phyloP scores from a whole-genome alignment of 2,888 invertebrate species.

The Drosophila nigricruria region DNA sequence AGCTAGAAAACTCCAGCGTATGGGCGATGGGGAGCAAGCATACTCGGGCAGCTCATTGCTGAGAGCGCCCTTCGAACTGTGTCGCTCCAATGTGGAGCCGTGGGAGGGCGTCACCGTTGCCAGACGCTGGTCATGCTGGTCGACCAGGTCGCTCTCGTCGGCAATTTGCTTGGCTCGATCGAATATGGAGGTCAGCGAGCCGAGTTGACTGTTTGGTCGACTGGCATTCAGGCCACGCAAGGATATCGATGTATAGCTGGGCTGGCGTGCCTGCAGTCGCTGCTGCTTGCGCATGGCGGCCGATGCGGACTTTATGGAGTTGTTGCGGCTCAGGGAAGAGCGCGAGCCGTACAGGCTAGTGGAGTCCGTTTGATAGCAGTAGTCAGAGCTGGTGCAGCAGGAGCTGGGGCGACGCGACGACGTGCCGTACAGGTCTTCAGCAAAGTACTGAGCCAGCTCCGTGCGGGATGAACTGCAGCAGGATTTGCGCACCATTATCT shows the following conservation, averaged over 20 bases:
- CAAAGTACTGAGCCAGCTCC: constrained; percentile 84
- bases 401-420: constrained; percentile 83
- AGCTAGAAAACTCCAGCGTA: constrained; percentile 85
- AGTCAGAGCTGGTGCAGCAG: constrained; percentile 85
- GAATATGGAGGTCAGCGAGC: constrained; percentile 84
- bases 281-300: constrained; percentile 82
- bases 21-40: constrained; percentile 85
- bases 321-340: constrained; percentile 84
- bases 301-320: constrained; percentile 84
- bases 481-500: constrained; percentile 83
- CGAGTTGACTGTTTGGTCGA: constrained; percentile 82
- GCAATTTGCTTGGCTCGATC: constrained; percentile 82
- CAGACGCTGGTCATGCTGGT: constrained; percentile 28
- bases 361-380: constrained; percentile 85
- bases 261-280: constrained; percentile 81
- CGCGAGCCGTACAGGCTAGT: constrained; percentile 85
- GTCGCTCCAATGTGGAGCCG: constrained; percentile 82
- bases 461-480: constrained; percentile 84
- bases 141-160: constrained; percentile 40
- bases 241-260: constrained; percentile 84
- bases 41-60: constrained; percentile 84
- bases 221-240: constrained; percentile 83
- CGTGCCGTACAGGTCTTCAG: constrained; percentile 84
- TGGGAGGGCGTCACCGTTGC: constrained; percentile 58
- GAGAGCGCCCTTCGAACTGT: constrained; percentile 82